A percentile compares a stretch with the other conserved stretches of the same genome.
Evolutionary conservation across 1,140 invertebrate genomes (phyloP).

Genomic region (Protaetia brevitarsis): DNA sequence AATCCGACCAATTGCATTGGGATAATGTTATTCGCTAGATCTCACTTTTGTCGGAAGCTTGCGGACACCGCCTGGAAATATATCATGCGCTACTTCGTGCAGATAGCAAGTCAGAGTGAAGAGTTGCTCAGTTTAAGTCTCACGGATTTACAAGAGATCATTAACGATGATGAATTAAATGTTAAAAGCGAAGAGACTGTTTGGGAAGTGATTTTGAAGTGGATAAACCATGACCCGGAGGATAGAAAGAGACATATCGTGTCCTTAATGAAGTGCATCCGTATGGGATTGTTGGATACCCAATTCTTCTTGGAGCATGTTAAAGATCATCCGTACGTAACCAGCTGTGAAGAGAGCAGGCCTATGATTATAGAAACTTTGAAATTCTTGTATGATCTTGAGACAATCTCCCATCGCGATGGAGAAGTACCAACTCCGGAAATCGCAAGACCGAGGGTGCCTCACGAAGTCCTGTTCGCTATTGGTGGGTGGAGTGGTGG

Average conservation of each 20-base stretch:
- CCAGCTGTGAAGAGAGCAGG: slow-evolving; percentile 60
- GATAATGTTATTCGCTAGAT: slow-evolving; percentile 74
- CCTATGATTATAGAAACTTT: slow-evolving; percentile 73
- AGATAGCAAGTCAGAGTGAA: slow-evolving; percentile 63
- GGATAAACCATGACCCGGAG: slow-evolving; percentile 56
- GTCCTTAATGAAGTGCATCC: slow-evolving; percentile 70
- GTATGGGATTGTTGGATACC: slow-evolving; percentile 81
- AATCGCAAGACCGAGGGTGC: slow-evolving; percentile 63
- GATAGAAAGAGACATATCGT: slow-evolving; percentile 45
- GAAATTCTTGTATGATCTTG: slow-evolving; percentile 71
- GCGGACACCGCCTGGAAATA: slow-evolving; percentile 66
- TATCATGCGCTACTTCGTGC: slow-evolving; percentile 70
- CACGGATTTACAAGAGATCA: slow-evolving; percentile 66
- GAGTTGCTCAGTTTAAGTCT: slow-evolving; percentile 70
- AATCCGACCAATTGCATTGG: slow-evolving; percentile 76
- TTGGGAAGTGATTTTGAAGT: slow-evolving; percentile 62
- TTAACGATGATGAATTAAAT: slow-evolving; percentile 74
- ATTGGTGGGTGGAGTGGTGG: slow-evolving; percentile 75
- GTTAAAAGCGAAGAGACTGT: slow-evolving; percentile 64
- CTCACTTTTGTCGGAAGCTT: slow-evolving; percentile 69
- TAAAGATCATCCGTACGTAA: slow-evolving; percentile 63
- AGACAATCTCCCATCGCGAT: slow-evolving; percentile 61
- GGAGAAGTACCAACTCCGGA: slow-evolving; percentile 61
- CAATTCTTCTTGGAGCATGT: slow-evolving; percentile 72
- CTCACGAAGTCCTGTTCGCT: slow-evolving; percentile 68